Evolutionary conservation across 2,113 vertebrate genomes (phyloP).

Genomic region (Brachyhypopomus occidentalis): DNA sequence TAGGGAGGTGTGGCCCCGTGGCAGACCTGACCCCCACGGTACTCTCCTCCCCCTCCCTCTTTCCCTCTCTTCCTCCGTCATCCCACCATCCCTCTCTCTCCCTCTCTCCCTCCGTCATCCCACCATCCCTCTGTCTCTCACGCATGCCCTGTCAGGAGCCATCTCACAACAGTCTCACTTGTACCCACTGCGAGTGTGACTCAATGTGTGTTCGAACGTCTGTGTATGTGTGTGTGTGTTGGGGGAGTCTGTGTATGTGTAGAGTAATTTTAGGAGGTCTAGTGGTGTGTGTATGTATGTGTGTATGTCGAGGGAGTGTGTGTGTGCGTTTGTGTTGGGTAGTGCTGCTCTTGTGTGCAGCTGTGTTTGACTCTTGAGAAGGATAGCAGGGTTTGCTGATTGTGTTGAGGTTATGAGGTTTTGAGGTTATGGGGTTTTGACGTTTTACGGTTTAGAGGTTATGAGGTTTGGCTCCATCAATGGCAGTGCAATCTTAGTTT

Average conservation of each 20-base stretch:
- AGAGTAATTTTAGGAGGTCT: too few relatives aligned
- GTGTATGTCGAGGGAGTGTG: conserved; percentile 30
- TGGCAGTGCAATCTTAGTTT: too few relatives aligned
- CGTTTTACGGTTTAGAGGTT: too few relatives aligned
- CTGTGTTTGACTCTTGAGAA: too few relatives aligned
- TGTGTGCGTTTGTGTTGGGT: too few relatives aligned
- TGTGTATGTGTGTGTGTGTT: conserved; percentile 7
- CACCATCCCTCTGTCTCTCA: background rate
- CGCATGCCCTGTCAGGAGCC: background rate
- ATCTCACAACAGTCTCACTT: background rate
- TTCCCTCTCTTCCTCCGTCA: background rate
- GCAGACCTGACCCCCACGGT: conserved; percentile 76
- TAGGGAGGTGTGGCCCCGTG: conserved; percentile 72
- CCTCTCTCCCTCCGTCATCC: background rate
- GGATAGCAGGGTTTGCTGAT: too few relatives aligned
- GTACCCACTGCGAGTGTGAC: background rate
- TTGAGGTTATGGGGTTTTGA: too few relatives aligned
- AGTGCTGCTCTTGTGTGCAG: too few relatives aligned
- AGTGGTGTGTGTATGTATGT: conserved; percentile 23
- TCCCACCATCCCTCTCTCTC: background rate
- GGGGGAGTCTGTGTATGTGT: too few relatives aligned
- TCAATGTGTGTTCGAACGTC: background rate
- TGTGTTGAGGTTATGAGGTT: too few relatives aligned
- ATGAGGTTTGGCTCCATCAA: too few relatives aligned
- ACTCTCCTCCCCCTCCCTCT: conserved; percentile 32